These are phyloP conservation scores for Neolamprologus ventralis DNA, from an alignment of 2,113 vertebrate genomes.

Conservation along the genomic window DNA sequence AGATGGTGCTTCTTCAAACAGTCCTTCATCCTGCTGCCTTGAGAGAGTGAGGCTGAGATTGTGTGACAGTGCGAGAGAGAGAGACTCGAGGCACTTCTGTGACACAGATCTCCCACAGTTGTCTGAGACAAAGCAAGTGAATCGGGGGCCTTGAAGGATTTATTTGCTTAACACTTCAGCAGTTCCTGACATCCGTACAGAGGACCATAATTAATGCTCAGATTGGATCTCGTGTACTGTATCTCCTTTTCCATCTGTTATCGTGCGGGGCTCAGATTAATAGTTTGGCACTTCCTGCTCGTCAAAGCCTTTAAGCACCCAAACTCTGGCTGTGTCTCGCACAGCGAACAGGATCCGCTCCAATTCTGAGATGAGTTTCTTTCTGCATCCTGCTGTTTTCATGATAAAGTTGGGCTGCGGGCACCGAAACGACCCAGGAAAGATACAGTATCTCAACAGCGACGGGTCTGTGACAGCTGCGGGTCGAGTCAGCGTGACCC, in stretches of 20 bases:
- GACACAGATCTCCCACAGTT: constrained; percentile 45
- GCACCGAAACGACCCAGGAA: constrained; percentile 15
- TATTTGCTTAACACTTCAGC: constrained; percentile 25
- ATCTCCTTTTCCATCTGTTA: constrained; percentile 66
- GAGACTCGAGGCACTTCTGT: constrained; percentile 41
- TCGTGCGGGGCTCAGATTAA: constrained; percentile 47
- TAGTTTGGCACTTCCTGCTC: constrained; percentile 51
- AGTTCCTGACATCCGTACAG: not conserved
- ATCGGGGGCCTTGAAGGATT: constrained; percentile 23
- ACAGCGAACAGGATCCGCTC: constrained; percentile 2
- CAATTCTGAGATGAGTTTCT: constrained; percentile 43
- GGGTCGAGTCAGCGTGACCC: constrained; percentile 1
- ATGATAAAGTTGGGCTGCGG: constrained; percentile 46
- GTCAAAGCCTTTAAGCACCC: constrained; percentile 46
- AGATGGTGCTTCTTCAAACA: not conserved
- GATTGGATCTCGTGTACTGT: constrained; percentile 50
- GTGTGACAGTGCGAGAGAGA: not conserved
- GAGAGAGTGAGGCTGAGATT: not conserved
- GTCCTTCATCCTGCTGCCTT: not conserved
- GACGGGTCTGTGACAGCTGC: constrained; percentile 4
- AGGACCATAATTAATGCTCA: constrained; percentile 43
- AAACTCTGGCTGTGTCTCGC: constrained; percentile 33
- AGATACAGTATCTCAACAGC: not conserved
- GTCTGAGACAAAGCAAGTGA: constrained; percentile 29
- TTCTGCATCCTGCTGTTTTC: constrained; percentile 38